Evolutionary conservation across 2,797 vertebrate species (phyloP).

Genomic region (Parauchenoglanis punctatus): DNA sequence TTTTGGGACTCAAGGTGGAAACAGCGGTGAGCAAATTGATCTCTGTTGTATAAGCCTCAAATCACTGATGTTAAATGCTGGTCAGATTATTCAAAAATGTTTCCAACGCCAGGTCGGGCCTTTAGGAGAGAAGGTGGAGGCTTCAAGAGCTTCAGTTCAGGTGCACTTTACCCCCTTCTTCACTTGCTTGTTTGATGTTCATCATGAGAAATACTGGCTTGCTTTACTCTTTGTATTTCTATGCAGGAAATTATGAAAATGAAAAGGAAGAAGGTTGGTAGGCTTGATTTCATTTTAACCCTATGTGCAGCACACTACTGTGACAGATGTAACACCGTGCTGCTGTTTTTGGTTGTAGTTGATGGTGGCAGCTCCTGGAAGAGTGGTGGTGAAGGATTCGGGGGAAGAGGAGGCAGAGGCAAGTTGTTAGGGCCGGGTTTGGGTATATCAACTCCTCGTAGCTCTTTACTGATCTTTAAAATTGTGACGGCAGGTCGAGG

Average conservation of each 20-base stretch:
- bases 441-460: not conserved
- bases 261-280: constrained; percentile 31
- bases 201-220: not conserved
- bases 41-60: not conserved
- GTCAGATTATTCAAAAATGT: constrained; percentile 7
- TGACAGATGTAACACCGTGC: not conserved
- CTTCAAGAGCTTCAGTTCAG: constrained; percentile 46
- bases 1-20: constrained; percentile 8
- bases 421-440: not conserved
- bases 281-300: not conserved
- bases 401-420: constrained; percentile 49
- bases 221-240: not conserved
- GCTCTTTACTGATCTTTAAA: not conserved
- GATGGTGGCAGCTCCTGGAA: constrained; percentile 37
- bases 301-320: not conserved
- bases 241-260: constrained; percentile 35
- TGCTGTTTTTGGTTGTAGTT: constrained; percentile 10
- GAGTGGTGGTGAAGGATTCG: not conserved
- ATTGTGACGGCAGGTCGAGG: constrained; percentile 35
- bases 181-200: not conserved
- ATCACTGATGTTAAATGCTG: not conserved
- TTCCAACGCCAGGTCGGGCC: constrained; percentile 28
- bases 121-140: constrained; percentile 25
- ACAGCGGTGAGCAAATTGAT: constrained; percentile 6
- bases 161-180: not conserved